Evolutionary conservation across 2,113 vertebrate species (phyloP), one percentile per base, ranked within the genome.

Genomic region (Platysternon megacephalum): DNA sequence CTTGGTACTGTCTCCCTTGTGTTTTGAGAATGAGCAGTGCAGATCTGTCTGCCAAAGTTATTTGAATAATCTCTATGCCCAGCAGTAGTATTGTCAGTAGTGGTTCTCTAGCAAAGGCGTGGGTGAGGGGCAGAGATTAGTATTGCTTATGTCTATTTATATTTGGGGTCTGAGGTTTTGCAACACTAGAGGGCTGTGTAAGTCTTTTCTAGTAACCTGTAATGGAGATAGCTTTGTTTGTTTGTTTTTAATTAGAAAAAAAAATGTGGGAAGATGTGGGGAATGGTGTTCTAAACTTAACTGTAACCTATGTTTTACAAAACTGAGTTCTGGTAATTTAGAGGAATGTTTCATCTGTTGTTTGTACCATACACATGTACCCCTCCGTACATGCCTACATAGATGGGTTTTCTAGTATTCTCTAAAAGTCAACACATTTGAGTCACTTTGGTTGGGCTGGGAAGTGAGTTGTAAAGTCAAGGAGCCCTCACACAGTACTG

Each of bases 161-260:
- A 90, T 10, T 26, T 29, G 80, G 51, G 95, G 96, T 91, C 91
- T 98, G 53, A 94, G 83, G 24, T 79, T 51, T 96, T 94, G 89
- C 79, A 98, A 98, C 98, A 98, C 98, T 98, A 98, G 98, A 98
- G 97, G 97, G 97, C 98, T 98, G 96, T 98, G 97, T 96, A 97
- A 98, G 97, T 97, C 97, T 94, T 97, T 91, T 91, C 56, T 76
- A 95, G 84, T 95, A 76, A 94, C 84, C 52, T 92, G 8, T 46
- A 94, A 87, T 79, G 79, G 84, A 96, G 81, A 48, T 88, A 42
- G 51, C 2, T 52, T 58, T 11, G 1, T 1, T 13, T 5, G 22
- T 72, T 4, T 53, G 51, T 28, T 7, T 56, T 65, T 26, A 48
- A 24, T 2, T 2, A 2, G n/a, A n/a, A n/a, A 0, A 5, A 6